Evolutionary conservation across 2,888 invertebrate species (phyloP).

Genomic region (Macaria liturata): DNA sequence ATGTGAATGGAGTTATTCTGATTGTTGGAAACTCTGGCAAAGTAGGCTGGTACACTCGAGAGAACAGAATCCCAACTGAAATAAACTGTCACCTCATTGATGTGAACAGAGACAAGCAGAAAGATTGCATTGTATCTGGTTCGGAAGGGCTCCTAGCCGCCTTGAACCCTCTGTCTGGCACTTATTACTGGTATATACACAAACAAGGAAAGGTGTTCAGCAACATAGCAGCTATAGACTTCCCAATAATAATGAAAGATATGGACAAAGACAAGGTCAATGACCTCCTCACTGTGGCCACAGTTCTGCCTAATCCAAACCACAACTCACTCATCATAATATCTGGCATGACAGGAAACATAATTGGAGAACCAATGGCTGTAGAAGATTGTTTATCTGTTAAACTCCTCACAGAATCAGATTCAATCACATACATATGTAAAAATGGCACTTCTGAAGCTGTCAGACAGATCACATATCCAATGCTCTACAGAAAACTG

Average conservation of each 20-base stretch:
- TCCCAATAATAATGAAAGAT: constrained; percentile 89
- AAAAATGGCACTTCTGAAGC: constrained; percentile 83
- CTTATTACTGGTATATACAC: constrained; percentile 84
- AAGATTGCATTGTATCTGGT: constrained; percentile 90
- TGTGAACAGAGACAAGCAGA: constrained; percentile 87
- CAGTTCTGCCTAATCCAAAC: constrained; percentile 72
- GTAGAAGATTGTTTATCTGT: constrained; percentile 84
- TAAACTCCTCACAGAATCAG: constrained; percentile 81
- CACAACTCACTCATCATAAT: constrained; percentile 86
- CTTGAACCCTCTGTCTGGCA: constrained; percentile 77
- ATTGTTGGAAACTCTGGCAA: constrained; percentile 87
- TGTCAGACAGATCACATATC: constrained; percentile 66
- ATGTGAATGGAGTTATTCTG: constrained; percentile 87
- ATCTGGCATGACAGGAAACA: constrained; percentile 87
- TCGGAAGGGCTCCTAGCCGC: constrained; percentile 84
- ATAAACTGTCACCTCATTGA: constrained; percentile 90
- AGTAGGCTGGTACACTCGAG: constrained; percentile 89
- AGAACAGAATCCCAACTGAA: constrained; percentile 86
- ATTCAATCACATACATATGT: constrained; percentile 82
- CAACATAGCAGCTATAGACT: constrained; percentile 84
- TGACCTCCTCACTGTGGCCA: constrained; percentile 86
- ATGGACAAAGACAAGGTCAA: constrained; percentile 87
- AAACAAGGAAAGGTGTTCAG: constrained; percentile 77
- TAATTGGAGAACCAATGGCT: constrained; percentile 85
- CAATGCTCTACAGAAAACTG: constrained; percentile 59